phyloP scores from a whole-genome alignment of 2,888 invertebrate genomes.

The Spodoptera picta region DNA sequence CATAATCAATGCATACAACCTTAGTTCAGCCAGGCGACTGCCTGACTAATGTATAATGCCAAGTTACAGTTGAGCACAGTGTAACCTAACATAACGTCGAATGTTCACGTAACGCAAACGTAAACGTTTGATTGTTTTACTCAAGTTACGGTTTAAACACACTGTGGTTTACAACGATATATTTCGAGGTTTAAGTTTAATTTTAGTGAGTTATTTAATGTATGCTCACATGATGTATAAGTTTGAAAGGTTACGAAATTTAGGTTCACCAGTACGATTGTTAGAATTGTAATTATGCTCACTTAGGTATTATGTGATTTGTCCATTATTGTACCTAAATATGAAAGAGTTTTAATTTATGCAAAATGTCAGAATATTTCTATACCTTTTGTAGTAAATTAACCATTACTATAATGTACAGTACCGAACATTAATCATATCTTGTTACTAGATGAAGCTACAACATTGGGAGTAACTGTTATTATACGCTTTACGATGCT shows the following conservation, averaged over 20 bases:
- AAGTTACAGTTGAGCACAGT: conserved; percentile 47
- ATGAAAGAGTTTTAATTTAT: too few species aligned
- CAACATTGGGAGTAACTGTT: too few species aligned
- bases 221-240: conserved; percentile 4
- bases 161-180: conserved; percentile 30
- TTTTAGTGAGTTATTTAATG: conserved; percentile 25
- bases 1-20: neutral
- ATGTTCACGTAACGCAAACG: conserved; percentile 33
- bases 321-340: too few species aligned
- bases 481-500: too few species aligned
- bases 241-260: conserved; percentile 5
- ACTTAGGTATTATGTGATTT: too few species aligned
- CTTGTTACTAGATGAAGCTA: too few species aligned
- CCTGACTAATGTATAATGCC: conserved; percentile 64
- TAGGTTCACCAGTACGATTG: too few species aligned
- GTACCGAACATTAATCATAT: too few species aligned
- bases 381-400: too few species aligned
- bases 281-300: too few species aligned
- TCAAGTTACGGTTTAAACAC: conserved; percentile 30
- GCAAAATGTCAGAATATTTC: too few species aligned
- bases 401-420: too few species aligned
- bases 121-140: conserved; percentile 41
- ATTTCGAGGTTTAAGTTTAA: conserved; percentile 15
- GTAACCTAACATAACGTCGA: conserved; percentile 30
- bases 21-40: conserved; percentile 17